Evolutionary conservation across 2,113 vertebrate genomes (phyloP).

Genomic region (Ibidorhyncha struthersii): DNA sequence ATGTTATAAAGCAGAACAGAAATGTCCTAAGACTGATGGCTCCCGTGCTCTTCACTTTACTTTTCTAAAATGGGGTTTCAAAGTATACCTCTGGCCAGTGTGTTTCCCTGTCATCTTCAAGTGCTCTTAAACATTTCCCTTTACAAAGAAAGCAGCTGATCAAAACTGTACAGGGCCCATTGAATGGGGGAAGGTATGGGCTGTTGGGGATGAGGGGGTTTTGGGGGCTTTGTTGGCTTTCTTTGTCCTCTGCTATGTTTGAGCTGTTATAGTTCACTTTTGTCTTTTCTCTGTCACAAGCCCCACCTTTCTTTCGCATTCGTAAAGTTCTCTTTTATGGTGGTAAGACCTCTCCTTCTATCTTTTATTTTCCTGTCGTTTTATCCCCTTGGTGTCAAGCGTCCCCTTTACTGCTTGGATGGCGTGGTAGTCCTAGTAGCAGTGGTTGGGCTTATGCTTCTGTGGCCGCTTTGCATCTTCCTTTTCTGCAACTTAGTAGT

Average conservation of each 20-base stretch:
- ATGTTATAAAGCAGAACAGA: background rate
- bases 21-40: background rate
- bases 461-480: background rate
- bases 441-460: background rate
- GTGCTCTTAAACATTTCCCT: background rate
- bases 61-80: background rate
- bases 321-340: slow-evolving; percentile 83
- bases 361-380: background rate
- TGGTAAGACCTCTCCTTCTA: slow-evolving; percentile 78
- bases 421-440: background rate
- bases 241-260: background rate
- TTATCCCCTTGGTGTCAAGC: background rate
- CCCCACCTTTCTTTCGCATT: slow-evolving; percentile 82
- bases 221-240: background rate
- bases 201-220: background rate
- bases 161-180: fast-evolving
- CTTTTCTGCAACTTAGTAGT: background rate
- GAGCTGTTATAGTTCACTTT: background rate
- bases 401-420: slow-evolving; percentile 4
- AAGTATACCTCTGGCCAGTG: background rate
- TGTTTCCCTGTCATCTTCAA: background rate
- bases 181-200: background rate
- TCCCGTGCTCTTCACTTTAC: background rate
- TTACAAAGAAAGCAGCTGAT: background rate
- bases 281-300: slow-evolving; percentile 76